Evolutionary conservation across 2,113 vertebrate genomes (phyloP), one percentile per base, ranked within the genome.

Genomic region (Poeciliopsis retropinna): DNA sequence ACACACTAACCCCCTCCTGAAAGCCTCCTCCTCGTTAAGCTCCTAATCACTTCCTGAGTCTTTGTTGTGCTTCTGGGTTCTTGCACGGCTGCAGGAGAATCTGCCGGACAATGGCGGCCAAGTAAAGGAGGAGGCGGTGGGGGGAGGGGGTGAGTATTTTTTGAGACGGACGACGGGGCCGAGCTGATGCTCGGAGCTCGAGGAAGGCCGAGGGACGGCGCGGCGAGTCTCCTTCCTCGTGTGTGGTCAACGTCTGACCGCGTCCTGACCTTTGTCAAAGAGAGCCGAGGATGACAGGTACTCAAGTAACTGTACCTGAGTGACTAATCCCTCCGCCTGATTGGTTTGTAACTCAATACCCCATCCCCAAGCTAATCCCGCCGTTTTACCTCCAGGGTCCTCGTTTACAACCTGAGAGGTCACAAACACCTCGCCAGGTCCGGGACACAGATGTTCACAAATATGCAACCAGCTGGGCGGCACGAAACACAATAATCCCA

Each of bases 11-110:
- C 70, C 78, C 72, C 73, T 25, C 60, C 60, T 44, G 61, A 77
- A 78, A 85, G 60, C 82, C 82, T 75, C 78, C 73, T 82, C 78
- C 82, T 90, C 85, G 85, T 90, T 90, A 92, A 91, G 88, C 83
- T 76, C 62, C 91, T 92, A 91, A 89, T 92, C 86, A 91, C 90
- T 93, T 92, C 92, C 92, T 81, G 86, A 76, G 87, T 85, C 87
- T 85, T 86, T 89, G 86, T 87, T 85, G 82, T 89, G 81, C 88
- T 91, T 91, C 88, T 87, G 87, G 85, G 87, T 82, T 83, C 75
- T 68, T 34, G 1, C 72, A 32, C 63, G 60, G 76, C 67, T 78
- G 71, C 82, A 82, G 85, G 82, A 85, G 82, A 85, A 83, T 76
- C 62, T 32, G 76, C 71, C 27, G 77, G 72, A 88, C 89, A 88